Evolutionary conservation across 2,113 vertebrate genomes (phyloP), one percentile per base, ranked within the genome.

Genomic region (Spheniscus mendiculus): DNA sequence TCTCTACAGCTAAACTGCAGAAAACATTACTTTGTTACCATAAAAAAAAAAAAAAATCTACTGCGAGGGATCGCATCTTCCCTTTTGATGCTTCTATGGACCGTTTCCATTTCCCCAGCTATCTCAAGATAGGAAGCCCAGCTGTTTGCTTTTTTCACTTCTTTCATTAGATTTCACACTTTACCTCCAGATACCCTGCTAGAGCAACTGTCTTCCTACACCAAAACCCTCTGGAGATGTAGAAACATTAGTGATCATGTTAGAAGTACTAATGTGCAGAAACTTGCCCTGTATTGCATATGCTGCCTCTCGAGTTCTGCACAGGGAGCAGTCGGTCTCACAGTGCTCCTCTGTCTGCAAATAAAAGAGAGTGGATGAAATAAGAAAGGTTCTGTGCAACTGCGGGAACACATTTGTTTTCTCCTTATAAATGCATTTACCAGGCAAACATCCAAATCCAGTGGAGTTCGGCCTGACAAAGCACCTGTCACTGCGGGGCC

Each of bases 101-200:
- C 50, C 21, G 4, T 81, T 92, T 92, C 67, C 55, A 92, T 92
- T 92, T 90, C 59, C 86, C 86, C 63, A 94, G 86, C 29, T 81
- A 53, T 63, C 55, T 83, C 0, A 0, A 50, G 47, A 67, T 27
- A 78, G 90, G 63, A 90, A 90, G 88, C 56, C 86, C 92, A 97
- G 90, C 80, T 95, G 92, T 81, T 81, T 67, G 92, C 89, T 97
- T 96, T 97, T 96, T 93, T 95, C 95, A 93, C 90, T 89, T 97
- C 86, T 80, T 94, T 96, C 96, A 89, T 94, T 87, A 92, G 59
- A 78, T 67, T 96, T 97, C 89, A 90, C 95, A 95, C 92, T 90
- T 96, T 61, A 76, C 74, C 63, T 90, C 90, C 55, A 93, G 80
- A 93, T 65, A 93, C 59, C 44, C 90, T 78, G 27, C 79, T 81